Conservation (phyloP, 2,888 invertebrate species). For the Eumerus sabulonum region DNA sequence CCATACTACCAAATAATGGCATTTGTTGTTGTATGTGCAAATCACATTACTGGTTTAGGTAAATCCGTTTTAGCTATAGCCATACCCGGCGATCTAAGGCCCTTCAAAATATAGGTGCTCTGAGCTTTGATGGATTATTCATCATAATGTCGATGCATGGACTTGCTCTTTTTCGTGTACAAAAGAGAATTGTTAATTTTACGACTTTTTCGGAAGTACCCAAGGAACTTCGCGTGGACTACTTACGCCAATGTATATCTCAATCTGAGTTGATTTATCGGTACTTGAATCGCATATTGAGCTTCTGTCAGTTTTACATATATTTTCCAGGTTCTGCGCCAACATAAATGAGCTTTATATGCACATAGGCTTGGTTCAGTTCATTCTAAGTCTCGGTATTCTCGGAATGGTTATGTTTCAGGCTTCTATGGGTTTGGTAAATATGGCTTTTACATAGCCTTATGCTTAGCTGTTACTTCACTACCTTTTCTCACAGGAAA, state of each 20-base stretch:
- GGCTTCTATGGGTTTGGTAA: conserved; percentile 72
- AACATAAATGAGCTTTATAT: conserved; percentile 72
- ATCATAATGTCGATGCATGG: conserved; percentile 73
- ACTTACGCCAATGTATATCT: conserved; percentile 73
- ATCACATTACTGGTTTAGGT: conserved; percentile 72
- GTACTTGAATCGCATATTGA: conserved; percentile 45
- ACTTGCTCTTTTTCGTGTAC: conserved; percentile 72
- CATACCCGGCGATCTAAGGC: too few species aligned
- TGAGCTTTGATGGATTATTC: conserved; percentile 75
- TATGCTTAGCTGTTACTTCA: too few species aligned
- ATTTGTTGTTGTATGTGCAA: conserved; percentile 69
- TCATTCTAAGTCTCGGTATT: conserved; percentile 73
- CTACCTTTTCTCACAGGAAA: too few species aligned
- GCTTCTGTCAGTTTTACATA: too few species aligned
- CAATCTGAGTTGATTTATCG: conserved; percentile 72
- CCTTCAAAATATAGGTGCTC: conserved; percentile 70
- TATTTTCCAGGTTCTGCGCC: conserved; percentile 71
- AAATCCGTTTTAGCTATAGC: too few species aligned
- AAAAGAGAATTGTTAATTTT: conserved; percentile 71
- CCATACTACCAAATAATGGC: conserved; percentile 73
- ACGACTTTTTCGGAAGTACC: conserved; percentile 74
- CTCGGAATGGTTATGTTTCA: conserved; percentile 74
- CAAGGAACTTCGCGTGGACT: conserved; percentile 70
- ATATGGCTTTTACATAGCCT: too few species aligned
- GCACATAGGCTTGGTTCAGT: conserved; percentile 73